These are phyloP conservation scores for Stratiomys singularior DNA, from an alignment of 2,888 invertebrate species.

Conservation along the genomic window DNA sequence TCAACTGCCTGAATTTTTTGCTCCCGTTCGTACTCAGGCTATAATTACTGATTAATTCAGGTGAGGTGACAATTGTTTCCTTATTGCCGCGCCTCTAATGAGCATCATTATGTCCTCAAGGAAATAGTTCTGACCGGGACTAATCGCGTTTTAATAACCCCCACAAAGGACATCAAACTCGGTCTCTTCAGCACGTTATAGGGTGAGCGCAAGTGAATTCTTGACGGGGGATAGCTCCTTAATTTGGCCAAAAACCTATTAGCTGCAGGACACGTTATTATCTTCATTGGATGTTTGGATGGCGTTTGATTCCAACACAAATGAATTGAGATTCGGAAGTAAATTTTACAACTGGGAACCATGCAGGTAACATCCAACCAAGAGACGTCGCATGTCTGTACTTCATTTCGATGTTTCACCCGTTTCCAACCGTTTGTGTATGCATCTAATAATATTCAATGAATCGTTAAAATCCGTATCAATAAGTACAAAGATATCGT, in stretches of 20 bases:
- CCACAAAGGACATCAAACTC: neutral
- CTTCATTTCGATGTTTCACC: no score
- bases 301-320: neutral
- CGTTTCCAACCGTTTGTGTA: no score
- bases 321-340: no score
- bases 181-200: no score
- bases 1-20: neutral
- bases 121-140: neutral
- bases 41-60: slow-evolving; percentile 15
- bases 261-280: no score
- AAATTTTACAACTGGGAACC: no score
- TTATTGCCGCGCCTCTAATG: slow-evolving; percentile 20
- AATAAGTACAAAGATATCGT: neutral
- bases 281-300: neutral
- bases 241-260: no score
- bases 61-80: slow-evolving; percentile 31
- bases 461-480: neutral
- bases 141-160: slow-evolving; percentile 13
- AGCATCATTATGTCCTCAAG: neutral
- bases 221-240: no score
- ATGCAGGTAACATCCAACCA: no score
- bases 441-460: neutral
- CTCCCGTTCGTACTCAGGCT: neutral
- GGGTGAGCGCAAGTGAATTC: no score
- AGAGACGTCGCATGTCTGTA: no score